A percentile compares a stretch with the other conserved stretches of the same genome.
Conservation (phyloP, 2,113 vertebrate genomes). For the Numenius arquata region DNA sequence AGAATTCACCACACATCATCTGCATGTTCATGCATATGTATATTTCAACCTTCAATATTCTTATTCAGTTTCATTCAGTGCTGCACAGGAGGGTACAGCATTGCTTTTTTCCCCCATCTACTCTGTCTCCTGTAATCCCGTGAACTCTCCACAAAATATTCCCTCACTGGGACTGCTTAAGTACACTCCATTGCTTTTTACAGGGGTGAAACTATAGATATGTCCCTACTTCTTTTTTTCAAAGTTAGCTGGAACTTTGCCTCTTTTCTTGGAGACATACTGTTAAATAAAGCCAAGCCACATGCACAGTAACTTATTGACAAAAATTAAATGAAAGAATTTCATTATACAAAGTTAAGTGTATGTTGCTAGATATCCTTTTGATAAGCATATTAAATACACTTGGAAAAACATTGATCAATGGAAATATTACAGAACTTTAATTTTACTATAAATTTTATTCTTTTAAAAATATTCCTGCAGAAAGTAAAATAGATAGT, state of each 20-base stretch:
- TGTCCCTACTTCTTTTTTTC: neutral
- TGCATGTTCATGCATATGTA: neutral
- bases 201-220: neutral
- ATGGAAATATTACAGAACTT: neutral
- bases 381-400: neutral
- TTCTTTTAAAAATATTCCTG: neutral
- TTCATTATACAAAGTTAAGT: neutral
- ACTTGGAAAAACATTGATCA: neutral
- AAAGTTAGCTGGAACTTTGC: neutral
- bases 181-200: neutral
- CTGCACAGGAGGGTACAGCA: neutral
- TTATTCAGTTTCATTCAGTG: neutral
- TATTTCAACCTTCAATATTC: neutral
- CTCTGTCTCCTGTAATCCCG: accelerated
- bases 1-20: neutral
- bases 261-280: neutral
- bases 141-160: neutral
- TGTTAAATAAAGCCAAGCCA: neutral
- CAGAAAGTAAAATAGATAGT: neutral
- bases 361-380: neutral
- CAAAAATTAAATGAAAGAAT: neutral
- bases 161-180: neutral
- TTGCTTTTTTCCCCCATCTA: neutral
- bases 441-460: neutral
- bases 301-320: neutral